These are phyloP conservation scores for Phoebastria nigripes DNA, from an alignment of 2,797 vertebrate genomes.

Conservation along the genomic window DNA sequence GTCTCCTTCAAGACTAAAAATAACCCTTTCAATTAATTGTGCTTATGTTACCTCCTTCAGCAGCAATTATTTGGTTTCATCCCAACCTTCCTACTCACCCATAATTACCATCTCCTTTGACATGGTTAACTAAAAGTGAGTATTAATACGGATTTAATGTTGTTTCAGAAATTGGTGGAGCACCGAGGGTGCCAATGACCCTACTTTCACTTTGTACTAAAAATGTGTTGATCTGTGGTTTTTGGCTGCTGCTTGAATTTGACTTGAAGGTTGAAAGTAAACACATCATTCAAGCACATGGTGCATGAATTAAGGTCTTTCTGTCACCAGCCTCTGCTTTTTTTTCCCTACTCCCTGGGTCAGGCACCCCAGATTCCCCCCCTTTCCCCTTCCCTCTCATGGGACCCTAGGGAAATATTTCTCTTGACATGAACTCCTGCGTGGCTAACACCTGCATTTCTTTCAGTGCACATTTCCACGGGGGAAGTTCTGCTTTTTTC, in stretches of 20 bases:
- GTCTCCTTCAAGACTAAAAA: background rate
- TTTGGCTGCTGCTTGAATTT: constrained; percentile 58
- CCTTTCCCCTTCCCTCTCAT: constrained; percentile 65
- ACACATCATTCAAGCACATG: constrained; percentile 68
- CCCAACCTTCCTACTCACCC: constrained; percentile 3
- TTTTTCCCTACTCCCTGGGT: constrained; percentile 43
- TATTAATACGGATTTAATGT: constrained; percentile 34
- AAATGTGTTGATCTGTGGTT: constrained; percentile 43
- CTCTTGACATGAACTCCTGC: constrained; percentile 60
- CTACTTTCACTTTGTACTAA: constrained; percentile 31
- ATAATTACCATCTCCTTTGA: constrained; percentile 55
- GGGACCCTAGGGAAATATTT: constrained; percentile 72
- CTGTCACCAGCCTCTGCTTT: constrained; percentile 59
- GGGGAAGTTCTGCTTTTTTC: background rate
- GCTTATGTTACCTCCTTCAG: constrained; percentile 33
- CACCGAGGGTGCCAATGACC: background rate
- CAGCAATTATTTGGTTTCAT: constrained; percentile 19
- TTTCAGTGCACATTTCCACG: constrained; percentile 37
- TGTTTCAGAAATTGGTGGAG: constrained; percentile 20
- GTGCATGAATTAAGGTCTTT: constrained; percentile 72
- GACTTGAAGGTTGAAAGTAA: constrained; percentile 71
- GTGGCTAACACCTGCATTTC: constrained; percentile 65
- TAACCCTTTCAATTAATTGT: background rate
- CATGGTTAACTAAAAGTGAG: background rate
- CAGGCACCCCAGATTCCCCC: constrained; percentile 31